Conservation (phyloP, 2,113 vertebrate species). For the human (Homo sapiens) region DNA sequence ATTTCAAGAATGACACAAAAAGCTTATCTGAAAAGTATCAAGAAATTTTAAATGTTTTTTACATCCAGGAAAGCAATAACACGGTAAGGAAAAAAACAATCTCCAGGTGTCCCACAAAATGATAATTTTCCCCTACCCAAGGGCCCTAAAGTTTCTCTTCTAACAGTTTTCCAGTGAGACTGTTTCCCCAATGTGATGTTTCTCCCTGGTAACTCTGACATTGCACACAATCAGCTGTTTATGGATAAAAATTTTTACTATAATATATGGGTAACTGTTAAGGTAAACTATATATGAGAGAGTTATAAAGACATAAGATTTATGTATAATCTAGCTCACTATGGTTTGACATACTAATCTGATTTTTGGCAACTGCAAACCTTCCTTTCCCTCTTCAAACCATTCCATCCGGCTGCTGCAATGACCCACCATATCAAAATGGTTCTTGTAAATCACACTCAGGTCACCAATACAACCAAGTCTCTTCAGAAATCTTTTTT, state of each 20-base stretch:
- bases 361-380: background rate
- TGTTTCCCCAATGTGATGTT: background rate
- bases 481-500: background rate
- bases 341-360: background rate
- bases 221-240: background rate
- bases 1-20: background rate
- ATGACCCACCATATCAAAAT: background rate
- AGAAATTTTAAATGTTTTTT: background rate
- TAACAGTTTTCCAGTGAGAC: background rate
- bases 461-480: background rate
- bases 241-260: background rate
- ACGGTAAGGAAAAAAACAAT: background rate
- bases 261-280: background rate
- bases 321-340: background rate
- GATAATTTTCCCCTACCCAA: background rate
- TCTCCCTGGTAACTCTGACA: background rate
- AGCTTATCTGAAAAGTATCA: background rate
- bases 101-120: background rate
- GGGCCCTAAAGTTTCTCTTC: background rate
- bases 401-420: background rate
- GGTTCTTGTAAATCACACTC: background rate
- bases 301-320: background rate
- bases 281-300: background rate
- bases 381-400: background rate
- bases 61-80: background rate